Conservation (phyloP, 2,888 invertebrate genomes). For the Gymnoscelis rufifasciata region DNA sequence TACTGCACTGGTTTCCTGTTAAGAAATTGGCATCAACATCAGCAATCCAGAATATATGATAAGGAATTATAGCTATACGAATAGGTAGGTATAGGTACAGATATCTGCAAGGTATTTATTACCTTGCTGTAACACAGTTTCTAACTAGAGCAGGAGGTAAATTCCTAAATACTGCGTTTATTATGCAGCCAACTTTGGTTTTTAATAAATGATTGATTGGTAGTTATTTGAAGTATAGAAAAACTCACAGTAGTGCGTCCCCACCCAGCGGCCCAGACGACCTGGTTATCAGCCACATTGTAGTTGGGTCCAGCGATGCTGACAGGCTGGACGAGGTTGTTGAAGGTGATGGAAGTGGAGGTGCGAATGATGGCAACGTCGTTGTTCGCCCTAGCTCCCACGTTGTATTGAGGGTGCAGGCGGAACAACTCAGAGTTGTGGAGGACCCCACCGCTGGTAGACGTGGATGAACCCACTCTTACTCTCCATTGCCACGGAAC, state of each 20-base stretch:
- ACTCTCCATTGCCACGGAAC: constrained; percentile 35
- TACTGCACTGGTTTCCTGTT: constrained; percentile 19
- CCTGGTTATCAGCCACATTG: constrained; percentile 38
- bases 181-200: no score
- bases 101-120: no score
- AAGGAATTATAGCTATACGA: no score
- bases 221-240: not conserved
- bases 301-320: constrained; percentile 39
- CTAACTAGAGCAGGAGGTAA: no score
- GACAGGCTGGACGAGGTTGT: constrained; percentile 20
- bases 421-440: constrained; percentile 24
- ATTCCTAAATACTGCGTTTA: no score
- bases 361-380: constrained; percentile 42
- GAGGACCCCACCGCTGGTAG: constrained; percentile 45
- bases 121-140: no score
- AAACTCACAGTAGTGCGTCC: constrained; percentile 43
- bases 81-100: no score
- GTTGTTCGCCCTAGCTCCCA: constrained; percentile 29
- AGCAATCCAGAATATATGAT: no score
- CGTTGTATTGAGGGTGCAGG: constrained; percentile 47
- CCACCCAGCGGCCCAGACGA: constrained; percentile 55
- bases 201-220: no score
- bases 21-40: constrained; percentile 5
- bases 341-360: constrained; percentile 20
- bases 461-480: constrained; percentile 44